Percentiles rank a stretch among this genome's conserved stretches.
Conservation (phyloP, 2,888 invertebrate species). For the Catocala nupta region DNA sequence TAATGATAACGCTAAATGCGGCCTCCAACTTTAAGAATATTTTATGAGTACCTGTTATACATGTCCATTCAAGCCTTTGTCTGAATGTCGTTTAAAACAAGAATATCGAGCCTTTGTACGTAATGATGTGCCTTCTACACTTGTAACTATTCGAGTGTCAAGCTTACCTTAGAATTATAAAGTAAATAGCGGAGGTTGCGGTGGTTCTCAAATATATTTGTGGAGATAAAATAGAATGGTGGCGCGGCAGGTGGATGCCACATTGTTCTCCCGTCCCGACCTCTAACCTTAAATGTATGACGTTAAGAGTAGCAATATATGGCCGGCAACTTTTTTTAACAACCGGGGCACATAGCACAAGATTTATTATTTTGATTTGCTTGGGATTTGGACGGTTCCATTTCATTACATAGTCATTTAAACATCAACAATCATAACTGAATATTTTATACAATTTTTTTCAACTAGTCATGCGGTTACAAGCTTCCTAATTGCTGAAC, state of each 20-base stretch:
- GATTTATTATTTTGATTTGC: conserved; percentile 67
- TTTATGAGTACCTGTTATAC: conserved; percentile 8
- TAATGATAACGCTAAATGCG: conserved; percentile 4
- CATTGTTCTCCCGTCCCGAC: conserved; percentile 50
- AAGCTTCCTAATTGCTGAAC: too few relatives aligned
- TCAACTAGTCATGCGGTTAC: too few relatives aligned
- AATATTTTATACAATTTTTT: too few relatives aligned
- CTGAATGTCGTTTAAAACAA: conserved; percentile 1
- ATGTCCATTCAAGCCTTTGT: conserved; percentile 1
- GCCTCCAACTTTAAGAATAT: conserved; percentile 4
- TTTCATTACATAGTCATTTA: too few relatives aligned
- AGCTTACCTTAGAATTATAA: conserved; percentile 16
- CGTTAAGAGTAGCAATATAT: conserved; percentile 60
- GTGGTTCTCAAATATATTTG: conserved; percentile 26
- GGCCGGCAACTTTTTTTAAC: conserved; percentile 62
- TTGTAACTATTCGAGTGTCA: not conserved
- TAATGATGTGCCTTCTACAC: conserved; percentile 1
- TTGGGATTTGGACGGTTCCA: conserved; percentile 21
- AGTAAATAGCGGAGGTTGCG: conserved; percentile 6
- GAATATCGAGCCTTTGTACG: conserved; percentile 8
- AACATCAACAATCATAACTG: too few relatives aligned
- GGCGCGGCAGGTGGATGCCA: conserved; percentile 58
- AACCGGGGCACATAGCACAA: conserved; percentile 57
- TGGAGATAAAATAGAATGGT: conserved; percentile 53
- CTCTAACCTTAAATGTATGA: conserved; percentile 57